These are phyloP conservation scores for Ancistrus triradiatus DNA, from an alignment of 2,113 vertebrate genomes.

Conservation along the genomic window DNA sequence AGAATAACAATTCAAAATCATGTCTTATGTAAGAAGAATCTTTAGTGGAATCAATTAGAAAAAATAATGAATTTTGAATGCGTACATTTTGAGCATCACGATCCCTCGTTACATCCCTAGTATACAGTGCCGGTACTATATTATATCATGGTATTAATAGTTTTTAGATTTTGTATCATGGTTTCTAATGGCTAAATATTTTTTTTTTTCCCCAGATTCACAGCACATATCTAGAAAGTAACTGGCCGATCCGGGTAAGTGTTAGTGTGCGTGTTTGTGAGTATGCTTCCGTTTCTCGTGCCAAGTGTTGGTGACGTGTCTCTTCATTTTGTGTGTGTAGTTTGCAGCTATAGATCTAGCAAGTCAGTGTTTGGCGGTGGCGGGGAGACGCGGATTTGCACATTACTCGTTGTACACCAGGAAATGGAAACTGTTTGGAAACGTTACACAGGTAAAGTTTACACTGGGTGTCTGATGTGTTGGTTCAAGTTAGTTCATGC, in stretches of 20 bases:
- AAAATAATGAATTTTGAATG: too few species aligned
- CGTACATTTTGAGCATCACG: too few species aligned
- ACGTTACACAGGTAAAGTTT: conserved; percentile 90
- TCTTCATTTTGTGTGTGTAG: conserved; percentile 64
- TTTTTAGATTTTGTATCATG: too few species aligned
- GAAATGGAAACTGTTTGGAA: conserved; percentile 98
- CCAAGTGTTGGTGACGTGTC: not conserved
- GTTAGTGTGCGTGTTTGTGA: not conserved
- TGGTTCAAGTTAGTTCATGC: too few species aligned
- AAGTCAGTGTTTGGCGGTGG: conserved; percentile 93
- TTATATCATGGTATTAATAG: not conserved
- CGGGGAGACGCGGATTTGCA: conserved; percentile 93
- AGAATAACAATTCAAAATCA: too few species aligned
- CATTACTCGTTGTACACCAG: conserved; percentile 94
- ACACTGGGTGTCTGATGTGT: too few species aligned
- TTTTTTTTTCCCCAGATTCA: conserved; percentile 76
- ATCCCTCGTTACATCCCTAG: too few species aligned
- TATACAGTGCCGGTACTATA: too few species aligned
- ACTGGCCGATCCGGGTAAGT: conserved; percentile 94
- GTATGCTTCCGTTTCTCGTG: not conserved
- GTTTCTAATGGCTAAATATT: not conserved
- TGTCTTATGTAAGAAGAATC: too few species aligned
- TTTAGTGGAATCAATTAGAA: too few species aligned
- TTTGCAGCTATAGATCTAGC: conserved; percentile 93
- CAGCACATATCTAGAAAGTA: conserved; percentile 95